Conservation (phyloP, 1,140 invertebrate genomes). For the Drosophila seguyi region DNA sequence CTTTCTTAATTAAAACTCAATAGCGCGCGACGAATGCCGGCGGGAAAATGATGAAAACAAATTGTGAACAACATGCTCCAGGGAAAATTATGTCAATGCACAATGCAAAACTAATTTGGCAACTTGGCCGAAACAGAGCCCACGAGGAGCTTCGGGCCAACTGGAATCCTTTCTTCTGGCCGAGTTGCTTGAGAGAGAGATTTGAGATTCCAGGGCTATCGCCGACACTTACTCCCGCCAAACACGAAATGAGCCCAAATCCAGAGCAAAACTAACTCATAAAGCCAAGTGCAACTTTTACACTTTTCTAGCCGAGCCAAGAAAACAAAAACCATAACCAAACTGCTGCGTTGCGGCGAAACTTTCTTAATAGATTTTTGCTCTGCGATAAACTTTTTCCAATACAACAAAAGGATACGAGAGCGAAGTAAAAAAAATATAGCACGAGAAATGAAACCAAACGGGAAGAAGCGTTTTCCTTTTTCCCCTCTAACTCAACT, state of each 20-base stretch:
- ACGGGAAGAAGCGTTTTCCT: constrained; percentile 35
- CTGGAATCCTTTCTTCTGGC: constrained; percentile 40
- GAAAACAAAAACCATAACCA: constrained; percentile 68
- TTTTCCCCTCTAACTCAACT: constrained; percentile 24
- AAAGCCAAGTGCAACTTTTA: constrained; percentile 75
- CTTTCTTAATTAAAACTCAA: constrained; percentile 83
- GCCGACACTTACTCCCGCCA: constrained; percentile 50
- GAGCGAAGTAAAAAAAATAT: constrained; percentile 5
- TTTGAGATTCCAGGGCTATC: constrained; percentile 56
- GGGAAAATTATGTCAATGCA: constrained; percentile 58
- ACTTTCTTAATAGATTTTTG: constrained; percentile 83
- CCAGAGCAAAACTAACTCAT: constrained; percentile 60
- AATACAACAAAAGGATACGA: constrained; percentile 33
- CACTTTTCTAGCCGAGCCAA: constrained; percentile 47
- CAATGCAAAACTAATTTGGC: constrained; percentile 61
- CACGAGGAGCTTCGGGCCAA: constrained; percentile 24
- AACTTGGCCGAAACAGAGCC: constrained; percentile 33
- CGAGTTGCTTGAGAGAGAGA: constrained; percentile 2
- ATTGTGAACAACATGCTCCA: constrained; percentile 46
- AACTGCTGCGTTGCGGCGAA: constrained; percentile 78
- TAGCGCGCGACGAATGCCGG: constrained; percentile 53
- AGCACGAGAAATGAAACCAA: constrained; percentile 11
- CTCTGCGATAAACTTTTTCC: constrained; percentile 75
- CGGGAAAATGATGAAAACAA: constrained; percentile 53
- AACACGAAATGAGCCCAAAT: constrained; percentile 10